These are phyloP conservation scores for Clusia tigrina DNA, from an alignment of 2,888 invertebrate genomes.

Conservation along the genomic window DNA sequence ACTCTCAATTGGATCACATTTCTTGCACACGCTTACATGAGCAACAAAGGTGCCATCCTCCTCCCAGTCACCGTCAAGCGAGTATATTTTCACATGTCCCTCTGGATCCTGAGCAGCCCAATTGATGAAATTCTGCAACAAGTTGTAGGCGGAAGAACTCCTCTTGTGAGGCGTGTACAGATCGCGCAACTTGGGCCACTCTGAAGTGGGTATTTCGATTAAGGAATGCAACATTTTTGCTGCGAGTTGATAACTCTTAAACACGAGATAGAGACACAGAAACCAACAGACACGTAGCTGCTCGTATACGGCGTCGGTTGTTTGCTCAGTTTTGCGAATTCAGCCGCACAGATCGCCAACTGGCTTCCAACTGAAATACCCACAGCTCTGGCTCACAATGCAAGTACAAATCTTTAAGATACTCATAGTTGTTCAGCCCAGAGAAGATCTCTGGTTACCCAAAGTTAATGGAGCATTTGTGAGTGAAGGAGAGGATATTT, in stretches of 20 bases:
- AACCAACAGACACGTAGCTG: neutral
- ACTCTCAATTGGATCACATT: neutral
- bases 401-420: too few species aligned
- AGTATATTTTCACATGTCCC: slow-evolving; percentile 40
- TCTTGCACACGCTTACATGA: slow-evolving; percentile 39
- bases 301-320: neutral
- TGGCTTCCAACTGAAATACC: too few species aligned
- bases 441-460: too few species aligned
- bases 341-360: neutral
- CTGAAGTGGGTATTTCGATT: slow-evolving; percentile 34
- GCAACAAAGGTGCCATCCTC: slow-evolving; percentile 59
- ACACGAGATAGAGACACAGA: neutral
- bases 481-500: too few species aligned
- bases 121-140: slow-evolving; percentile 46
- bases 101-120: slow-evolving; percentile 45
- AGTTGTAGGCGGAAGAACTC: slow-evolving; percentile 39
- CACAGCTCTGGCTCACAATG: too few species aligned
- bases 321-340: neutral
- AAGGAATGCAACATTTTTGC: slow-evolving; percentile 21
- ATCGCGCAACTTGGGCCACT: slow-evolving; percentile 42
- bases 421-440: too few species aligned
- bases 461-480: too few species aligned
- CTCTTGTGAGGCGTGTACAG: slow-evolving; percentile 35
- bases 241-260: neutral
- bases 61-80: slow-evolving; percentile 56